Base-by-base conservation (phyloP, 2,113 vertebrate genomes). In the Siniperca chuatsi region DNA sequence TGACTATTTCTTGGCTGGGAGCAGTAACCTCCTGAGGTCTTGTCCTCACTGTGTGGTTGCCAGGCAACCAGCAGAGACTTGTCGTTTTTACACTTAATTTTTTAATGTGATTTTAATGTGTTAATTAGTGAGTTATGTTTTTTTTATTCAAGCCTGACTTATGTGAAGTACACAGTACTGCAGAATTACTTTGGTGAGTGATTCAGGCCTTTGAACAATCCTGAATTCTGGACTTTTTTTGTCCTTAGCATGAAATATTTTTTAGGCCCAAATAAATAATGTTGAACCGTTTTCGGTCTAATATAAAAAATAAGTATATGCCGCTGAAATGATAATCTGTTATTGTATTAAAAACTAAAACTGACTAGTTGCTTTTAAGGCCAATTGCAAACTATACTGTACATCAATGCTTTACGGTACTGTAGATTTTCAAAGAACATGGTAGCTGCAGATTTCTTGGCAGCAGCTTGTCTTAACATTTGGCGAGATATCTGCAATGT, bases 401-500 rank as follows among this genome's bases (percentile, higher is more conserved):
- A n/a, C 18, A 58, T 20, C 2, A 29, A 18, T 6, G 37, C 8
- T 73, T 58, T 20, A 37, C 8, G 46, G 23, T 67, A 29, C 9
- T 21, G 12, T 25, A 15, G 2, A 5, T 25, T 33, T 12, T 69
- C 44, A 42, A 29, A 37, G 42, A n/a, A 50, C 15, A 1, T 20
- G 0, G 33, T 2, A 6, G 15, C 35, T 42, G 37, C 8, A 13
- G 4, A 44, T 55, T 25, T 60, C 33, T 62, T 29, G 1, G 8
- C 65, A 33, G 73, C 50, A 33, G n/a, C 50, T 33, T 35, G 2
- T 42, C 57, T 61, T 55, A 8, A 35, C 52, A 60, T 52, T 33
- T 48, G 66, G 21, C 29, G 1, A n/a, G 9, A 65, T 48, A 73
- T 83, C 46, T 66, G 52, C 66, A 48, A 29, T 78, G 10, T 75